Evolutionary conservation across 2,888 invertebrate species (phyloP), one percentile per base, ranked within the genome.

Genomic region (Crepidodera aurea): DNA sequence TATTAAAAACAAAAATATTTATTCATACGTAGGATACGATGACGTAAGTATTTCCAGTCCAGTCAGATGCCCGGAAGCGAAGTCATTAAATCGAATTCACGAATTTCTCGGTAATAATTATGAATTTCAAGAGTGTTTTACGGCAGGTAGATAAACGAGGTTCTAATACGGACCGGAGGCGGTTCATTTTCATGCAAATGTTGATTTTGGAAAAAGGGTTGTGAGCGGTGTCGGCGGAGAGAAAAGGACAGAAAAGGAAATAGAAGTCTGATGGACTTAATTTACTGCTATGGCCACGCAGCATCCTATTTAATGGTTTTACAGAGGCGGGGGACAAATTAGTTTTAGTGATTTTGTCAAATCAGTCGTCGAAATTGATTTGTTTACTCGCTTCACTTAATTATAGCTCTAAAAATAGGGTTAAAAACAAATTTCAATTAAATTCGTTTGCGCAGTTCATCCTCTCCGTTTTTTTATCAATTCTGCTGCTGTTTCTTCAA

Each of bases 221-320:
- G 54, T 25, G 29, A 18, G 40, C 22, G 2, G 40, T 18, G 16
- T 16, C 10, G 10, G 37, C 12, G 51, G 13, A 48, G 60, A 34
- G 60, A 55, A 59, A 55, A 64, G 64, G 62, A 62, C 69, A 66
- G 53, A 62, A 69, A 62, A 70, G 71, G 72, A 72, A 72, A 72
- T 71, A 58, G 68, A 71, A 60, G 71, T 71, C 71, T 71, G 72
- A 71, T 72, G 69, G 67, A 67, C 64, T 69, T 67, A 67, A 69
- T 72, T 69, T 70, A 68, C 60, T 40, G 54, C 42, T 46, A 50
- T 57, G 50, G 58, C 58, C 57, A 42, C 18, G 34, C 51, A 55
- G 58, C 59, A 18, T 56, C 59, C 37, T 50, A 61, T 46, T 53
- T 54, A 57, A 60, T 65, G 46, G 53, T 53, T 7, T 37, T 53